These are phyloP conservation scores for Dasypus novemcinctus DNA, from an alignment of 2,113 vertebrate genomes.

Conservation along the genomic window DNA sequence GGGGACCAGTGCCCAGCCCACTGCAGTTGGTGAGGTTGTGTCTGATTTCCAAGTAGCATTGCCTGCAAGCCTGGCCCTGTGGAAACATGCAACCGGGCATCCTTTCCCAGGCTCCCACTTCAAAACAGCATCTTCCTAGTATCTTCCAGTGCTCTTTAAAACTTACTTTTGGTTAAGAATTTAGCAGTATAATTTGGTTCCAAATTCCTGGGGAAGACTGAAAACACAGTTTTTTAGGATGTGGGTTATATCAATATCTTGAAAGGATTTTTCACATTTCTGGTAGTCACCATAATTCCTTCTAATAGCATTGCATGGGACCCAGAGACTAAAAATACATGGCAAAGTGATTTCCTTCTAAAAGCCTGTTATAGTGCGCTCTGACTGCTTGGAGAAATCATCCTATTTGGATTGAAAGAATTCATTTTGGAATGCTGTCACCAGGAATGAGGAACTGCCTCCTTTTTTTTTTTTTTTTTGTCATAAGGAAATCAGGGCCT, in stretches of 20 bases:
- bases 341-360: background rate
- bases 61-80: background rate
- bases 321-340: background rate
- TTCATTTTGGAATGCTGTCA: conserved; percentile 41
- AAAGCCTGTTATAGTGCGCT: background rate
- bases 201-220: background rate
- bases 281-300: conserved; percentile 2
- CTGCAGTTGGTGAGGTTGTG: background rate
- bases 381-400: conserved; percentile 12
- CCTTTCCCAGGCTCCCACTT: background rate
- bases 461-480: background rate
- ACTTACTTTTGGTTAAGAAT: conserved; percentile 22
- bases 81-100: background rate
- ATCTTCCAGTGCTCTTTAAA: background rate
- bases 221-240: background rate
- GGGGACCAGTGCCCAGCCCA: background rate
- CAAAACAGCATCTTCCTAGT: background rate
- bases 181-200: background rate
- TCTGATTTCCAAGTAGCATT: background rate
- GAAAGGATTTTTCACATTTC: conserved; percentile 18
- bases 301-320: background rate
- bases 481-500: conserved; percentile 2
- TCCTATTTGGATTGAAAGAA: conserved; percentile 49
- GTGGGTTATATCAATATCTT: conserved; percentile 15
- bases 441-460: conserved; percentile 29